These are phyloP conservation scores for Alectura lathami DNA, from an alignment of 2,113 vertebrate species.

Conservation along the genomic window DNA sequence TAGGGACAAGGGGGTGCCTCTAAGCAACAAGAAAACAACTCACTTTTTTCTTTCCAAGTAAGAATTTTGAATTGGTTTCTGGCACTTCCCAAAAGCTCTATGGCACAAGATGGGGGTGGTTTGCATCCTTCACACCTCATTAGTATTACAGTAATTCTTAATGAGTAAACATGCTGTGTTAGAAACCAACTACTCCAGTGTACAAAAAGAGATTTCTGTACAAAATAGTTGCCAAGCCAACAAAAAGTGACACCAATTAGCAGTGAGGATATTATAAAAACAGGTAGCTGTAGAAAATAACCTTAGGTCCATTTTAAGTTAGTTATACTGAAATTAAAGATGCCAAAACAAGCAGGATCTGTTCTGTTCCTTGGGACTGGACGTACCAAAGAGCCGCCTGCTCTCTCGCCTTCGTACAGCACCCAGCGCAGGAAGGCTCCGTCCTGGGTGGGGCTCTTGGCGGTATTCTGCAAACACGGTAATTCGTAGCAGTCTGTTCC, in stretches of 20 bases:
- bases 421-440: neutral
- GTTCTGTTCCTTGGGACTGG: neutral
- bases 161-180: neutral
- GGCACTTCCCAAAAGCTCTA: neutral
- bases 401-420: neutral
- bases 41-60: neutral
- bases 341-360: neutral
- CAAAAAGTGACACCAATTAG: neutral
- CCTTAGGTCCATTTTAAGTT: neutral
- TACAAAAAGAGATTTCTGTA: neutral
- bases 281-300: neutral
- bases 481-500: neutral
- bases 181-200: neutral
- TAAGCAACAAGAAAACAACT: neutral
- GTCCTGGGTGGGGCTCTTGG: neutral
- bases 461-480: neutral
- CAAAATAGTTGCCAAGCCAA: neutral
- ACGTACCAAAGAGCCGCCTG: neutral
- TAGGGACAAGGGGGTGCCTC: neutral
- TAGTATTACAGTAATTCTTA: neutral
- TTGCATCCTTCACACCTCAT: neutral
- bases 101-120: neutral
- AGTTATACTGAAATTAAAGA: neutral
- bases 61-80: neutral
- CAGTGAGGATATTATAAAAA: neutral